Evolutionary conservation across 2,888 invertebrate genomes (phyloP).

Genomic region (Eudasyphora cyanicolor): DNA sequence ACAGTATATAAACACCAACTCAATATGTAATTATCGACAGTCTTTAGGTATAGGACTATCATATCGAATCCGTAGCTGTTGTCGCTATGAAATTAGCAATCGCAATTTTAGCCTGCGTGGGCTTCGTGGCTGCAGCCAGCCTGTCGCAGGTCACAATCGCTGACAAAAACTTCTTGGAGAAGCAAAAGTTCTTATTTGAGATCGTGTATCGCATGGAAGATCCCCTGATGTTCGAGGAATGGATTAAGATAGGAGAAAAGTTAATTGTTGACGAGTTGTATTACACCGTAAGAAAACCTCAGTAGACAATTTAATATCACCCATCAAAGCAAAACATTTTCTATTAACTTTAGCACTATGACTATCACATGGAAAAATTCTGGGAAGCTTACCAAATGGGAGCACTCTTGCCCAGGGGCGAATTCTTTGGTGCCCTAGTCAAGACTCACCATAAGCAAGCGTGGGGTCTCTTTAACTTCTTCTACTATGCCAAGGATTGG

Average conservation of each 20-base stretch:
- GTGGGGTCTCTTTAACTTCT: constrained; percentile 82
- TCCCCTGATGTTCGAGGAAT: constrained; percentile 73
- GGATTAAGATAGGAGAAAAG: constrained; percentile 78
- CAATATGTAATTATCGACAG: constrained; percentile 46
- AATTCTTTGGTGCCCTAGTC: constrained; percentile 81
- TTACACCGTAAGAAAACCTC: constrained; percentile 59
- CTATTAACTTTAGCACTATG: neutral
- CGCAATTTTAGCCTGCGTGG: constrained; percentile 68
- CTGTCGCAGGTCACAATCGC: constrained; percentile 69
- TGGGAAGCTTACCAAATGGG: constrained; percentile 69
- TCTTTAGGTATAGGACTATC: constrained; percentile 66
- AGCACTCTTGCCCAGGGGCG: constrained; percentile 81
- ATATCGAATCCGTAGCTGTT: constrained; percentile 65
- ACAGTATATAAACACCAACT: neutral
- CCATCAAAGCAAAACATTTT: neutral
- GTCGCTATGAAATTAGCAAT: constrained; percentile 69
- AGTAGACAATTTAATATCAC: neutral
- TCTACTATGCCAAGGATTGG: constrained; percentile 86
- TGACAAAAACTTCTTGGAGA: constrained; percentile 71
- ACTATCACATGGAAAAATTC: constrained; percentile 59
- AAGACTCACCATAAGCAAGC: constrained; percentile 82
- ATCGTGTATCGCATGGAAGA: constrained; percentile 70
- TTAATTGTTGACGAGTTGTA: constrained; percentile 78
- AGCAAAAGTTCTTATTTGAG: constrained; percentile 74
- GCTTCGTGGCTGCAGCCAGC: constrained; percentile 63